A percentile compares a stretch with the other conserved stretches of the same genome.
Evolutionary conservation across 2,888 invertebrate species (phyloP).

Genomic region (Andrena bicolor): DNA sequence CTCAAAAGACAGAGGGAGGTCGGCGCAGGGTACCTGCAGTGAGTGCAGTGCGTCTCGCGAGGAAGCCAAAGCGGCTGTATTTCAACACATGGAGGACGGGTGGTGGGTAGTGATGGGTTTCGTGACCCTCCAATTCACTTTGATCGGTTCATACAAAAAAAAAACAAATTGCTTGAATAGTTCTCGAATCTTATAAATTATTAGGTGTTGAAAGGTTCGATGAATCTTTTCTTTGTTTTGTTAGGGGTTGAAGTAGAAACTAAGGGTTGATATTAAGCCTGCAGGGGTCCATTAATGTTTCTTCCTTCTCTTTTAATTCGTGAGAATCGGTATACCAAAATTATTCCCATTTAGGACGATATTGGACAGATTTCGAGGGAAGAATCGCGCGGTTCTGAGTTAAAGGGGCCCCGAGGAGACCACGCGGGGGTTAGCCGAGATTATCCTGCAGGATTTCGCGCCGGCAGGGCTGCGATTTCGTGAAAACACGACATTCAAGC

Average conservation of each 20-base stretch:
- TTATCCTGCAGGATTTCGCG: constrained; percentile 67
- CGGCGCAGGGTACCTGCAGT: neutral
- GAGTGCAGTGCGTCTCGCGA: constrained; percentile 13
- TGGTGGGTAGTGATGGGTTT: too few relatives aligned
- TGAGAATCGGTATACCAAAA: too few relatives aligned
- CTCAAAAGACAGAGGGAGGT: constrained; percentile 16
- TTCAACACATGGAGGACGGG: neutral
- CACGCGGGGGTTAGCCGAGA: constrained; percentile 48
- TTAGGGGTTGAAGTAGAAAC: too few relatives aligned
- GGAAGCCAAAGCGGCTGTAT: constrained; percentile 2
- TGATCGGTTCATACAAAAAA: too few relatives aligned
- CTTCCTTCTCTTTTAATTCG: too few relatives aligned
- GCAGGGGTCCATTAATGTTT: too few relatives aligned
- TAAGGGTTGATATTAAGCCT: too few relatives aligned
- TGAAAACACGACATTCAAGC: constrained; percentile 75
- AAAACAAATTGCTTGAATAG: too few relatives aligned
- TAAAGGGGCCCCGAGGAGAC: constrained; percentile 22
- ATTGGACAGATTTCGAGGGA: neutral
- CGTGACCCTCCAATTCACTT: too few relatives aligned
- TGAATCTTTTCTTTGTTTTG: too few relatives aligned
- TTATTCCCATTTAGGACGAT: neutral
- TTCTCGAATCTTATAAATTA: too few relatives aligned
- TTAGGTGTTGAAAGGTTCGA: too few relatives aligned
- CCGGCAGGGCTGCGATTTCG: constrained; percentile 53
- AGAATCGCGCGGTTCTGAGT: constrained; percentile 7